Percentiles rank a stretch among this genome's conserved stretches.
These are phyloP conservation scores for Pantherophis vulpinus DNA, from an alignment of 2,797 vertebrate species.

Conservation along the genomic window DNA sequence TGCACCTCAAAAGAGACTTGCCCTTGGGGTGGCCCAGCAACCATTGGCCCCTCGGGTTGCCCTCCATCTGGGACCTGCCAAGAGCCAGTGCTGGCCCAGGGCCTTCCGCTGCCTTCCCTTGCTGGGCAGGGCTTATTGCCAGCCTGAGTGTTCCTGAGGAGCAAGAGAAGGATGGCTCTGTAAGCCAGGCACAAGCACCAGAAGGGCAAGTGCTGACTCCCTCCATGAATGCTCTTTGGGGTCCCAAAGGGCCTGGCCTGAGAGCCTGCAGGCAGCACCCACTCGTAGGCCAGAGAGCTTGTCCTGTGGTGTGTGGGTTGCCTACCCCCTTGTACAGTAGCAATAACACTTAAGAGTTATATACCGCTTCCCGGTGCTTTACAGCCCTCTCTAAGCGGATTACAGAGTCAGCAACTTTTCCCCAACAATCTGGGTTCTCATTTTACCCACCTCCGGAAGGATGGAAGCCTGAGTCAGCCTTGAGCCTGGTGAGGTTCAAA, in stretches of 20 bases:
- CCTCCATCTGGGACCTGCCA: neutral
- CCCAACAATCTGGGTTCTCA: neutral
- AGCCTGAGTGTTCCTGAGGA: neutral
- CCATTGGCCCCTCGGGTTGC: neutral
- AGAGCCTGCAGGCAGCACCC: neutral
- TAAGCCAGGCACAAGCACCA: neutral
- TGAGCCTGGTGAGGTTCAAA: neutral
- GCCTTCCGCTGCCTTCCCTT: neutral
- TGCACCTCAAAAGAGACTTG: neutral
- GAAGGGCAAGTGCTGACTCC: neutral
- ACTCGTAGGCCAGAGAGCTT: neutral
- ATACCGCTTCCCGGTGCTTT: neutral
- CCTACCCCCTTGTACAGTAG: neutral
- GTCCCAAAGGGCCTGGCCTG: neutral
- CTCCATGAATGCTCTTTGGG: neutral
- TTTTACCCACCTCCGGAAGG: neutral
- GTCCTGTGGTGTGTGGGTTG: neutral
- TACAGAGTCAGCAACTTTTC: neutral
- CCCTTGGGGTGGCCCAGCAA: neutral
- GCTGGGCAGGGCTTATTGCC: neutral
- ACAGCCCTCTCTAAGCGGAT: neutral
- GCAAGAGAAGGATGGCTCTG: neutral
- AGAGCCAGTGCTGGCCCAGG: neutral
- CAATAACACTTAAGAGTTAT: neutral
- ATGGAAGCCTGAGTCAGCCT: neutral